These are phyloP conservation scores for Mastigias papua DNA, from an alignment of 30 jellyfish, hydroid and myxozoan species.

Conservation along the genomic window DNA sequence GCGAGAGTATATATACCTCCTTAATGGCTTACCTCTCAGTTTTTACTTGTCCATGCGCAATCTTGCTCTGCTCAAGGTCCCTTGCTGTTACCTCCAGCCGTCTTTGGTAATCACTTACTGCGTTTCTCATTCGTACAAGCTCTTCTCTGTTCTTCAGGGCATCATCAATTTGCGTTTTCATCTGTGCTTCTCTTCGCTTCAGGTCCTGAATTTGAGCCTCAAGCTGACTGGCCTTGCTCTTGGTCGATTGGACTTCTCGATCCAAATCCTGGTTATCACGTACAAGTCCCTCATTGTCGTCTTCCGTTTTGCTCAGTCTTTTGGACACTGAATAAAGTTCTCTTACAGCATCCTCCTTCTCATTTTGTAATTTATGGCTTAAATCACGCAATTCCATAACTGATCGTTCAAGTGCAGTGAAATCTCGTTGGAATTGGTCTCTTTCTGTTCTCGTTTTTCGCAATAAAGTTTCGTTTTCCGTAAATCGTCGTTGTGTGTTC, in stretches of 20 bases:
- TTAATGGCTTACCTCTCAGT: slow-evolving; percentile 52
- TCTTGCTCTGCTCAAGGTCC: slow-evolving; percentile 86
- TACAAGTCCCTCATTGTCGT: slow-evolving; percentile 80
- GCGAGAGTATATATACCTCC: too few species aligned
- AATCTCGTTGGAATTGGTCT: slow-evolving; percentile 85
- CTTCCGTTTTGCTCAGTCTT: slow-evolving; percentile 82
- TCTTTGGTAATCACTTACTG: slow-evolving; percentile 85
- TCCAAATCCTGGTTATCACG: slow-evolving; percentile 89
- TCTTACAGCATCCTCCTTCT: slow-evolving; percentile 88
- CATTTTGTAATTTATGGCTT: slow-evolving; percentile 91
- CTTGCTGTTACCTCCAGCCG: slow-evolving; percentile 76
- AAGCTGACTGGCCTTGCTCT: slow-evolving; percentile 68
- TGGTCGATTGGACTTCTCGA: slow-evolving; percentile 78
- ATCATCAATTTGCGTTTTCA: slow-evolving; percentile 94
- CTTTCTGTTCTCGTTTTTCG: slow-evolving; percentile 83
- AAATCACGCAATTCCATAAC: slow-evolving; percentile 88
- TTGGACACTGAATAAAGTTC: slow-evolving; percentile 82
- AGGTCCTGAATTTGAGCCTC: slow-evolving; percentile 87
- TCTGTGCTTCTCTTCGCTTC: slow-evolving; percentile 84
- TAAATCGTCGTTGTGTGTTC: slow-evolving; percentile 72
- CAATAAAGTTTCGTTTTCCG: slow-evolving; percentile 74
- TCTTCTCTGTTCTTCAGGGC: slow-evolving; percentile 96
- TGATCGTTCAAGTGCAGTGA: slow-evolving; percentile 77
- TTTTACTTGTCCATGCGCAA: slow-evolving; percentile 61
- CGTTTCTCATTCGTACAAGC: slow-evolving; percentile 78